Percentiles rank a stretch among this genome's conserved stretches.
Conservation (phyloP, 2,113 vertebrate species). For the Passer montanus region DNA sequence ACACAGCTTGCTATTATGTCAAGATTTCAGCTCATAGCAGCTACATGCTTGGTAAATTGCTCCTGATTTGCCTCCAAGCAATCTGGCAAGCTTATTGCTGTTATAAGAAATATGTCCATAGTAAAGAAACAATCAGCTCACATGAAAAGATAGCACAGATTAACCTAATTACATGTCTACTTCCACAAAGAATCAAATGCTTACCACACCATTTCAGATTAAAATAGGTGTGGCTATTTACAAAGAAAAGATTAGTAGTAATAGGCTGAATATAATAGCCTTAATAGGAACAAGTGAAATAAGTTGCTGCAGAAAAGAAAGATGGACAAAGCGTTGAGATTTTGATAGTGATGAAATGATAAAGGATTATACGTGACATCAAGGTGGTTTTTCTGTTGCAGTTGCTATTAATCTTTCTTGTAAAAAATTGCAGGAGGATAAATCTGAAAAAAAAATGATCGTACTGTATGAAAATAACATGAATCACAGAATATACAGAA, state of each 20-base stretch:
- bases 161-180: conserved; percentile 90
- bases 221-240: conserved; percentile 94
- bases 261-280: conserved; percentile 89
- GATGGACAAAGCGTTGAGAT: conserved; percentile 84
- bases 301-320: conserved; percentile 86
- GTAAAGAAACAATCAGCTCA: conserved; percentile 88
- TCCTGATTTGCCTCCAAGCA: conserved; percentile 78
- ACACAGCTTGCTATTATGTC: conserved; percentile 61
- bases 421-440: conserved; percentile 3
- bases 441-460: neutral
- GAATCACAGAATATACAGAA: neutral
- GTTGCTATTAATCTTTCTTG: conserved; percentile 59
- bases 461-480: neutral
- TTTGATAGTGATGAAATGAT: conserved; percentile 84
- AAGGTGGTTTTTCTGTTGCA: conserved; percentile 57
- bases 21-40: conserved; percentile 69
- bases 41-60: conserved; percentile 75
- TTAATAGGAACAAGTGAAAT: conserved; percentile 87
- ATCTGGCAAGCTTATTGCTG: conserved; percentile 80
- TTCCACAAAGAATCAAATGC: conserved; percentile 91
- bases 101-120: conserved; percentile 86
- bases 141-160: conserved; percentile 88
- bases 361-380: conserved; percentile 83
- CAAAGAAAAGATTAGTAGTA: conserved; percentile 93
- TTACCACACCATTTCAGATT: conserved; percentile 80